Evolutionary conservation across 2,113 vertebrate genomes (phyloP).

Genomic region (Muntiacus muntjak): DNA sequence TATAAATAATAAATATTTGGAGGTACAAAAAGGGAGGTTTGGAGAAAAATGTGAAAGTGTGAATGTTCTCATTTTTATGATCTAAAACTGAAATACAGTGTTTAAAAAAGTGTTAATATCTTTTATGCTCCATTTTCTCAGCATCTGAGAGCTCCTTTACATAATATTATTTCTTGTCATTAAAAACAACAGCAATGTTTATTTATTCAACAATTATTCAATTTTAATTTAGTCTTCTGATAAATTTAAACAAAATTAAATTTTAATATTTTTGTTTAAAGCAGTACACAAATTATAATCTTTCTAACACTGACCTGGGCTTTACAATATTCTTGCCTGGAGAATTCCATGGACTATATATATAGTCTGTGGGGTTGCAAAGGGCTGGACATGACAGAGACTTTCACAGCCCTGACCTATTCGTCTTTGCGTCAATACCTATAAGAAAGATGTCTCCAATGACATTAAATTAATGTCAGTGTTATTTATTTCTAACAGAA

Average conservation of each 20-base stretch:
- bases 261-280: not conserved
- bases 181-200: not conserved
- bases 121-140: not conserved
- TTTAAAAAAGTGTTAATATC: not conserved
- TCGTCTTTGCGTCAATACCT: not conserved
- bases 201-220: not conserved
- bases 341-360: not conserved
- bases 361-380: not conserved
- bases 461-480: not conserved
- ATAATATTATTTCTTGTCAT: not conserved
- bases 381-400: not conserved
- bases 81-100: not conserved
- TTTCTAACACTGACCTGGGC: not conserved
- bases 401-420: not conserved
- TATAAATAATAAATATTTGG: not conserved
- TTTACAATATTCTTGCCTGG: not conserved
- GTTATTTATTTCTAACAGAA: not conserved
- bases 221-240: not conserved
- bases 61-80: not conserved
- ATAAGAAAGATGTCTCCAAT: not conserved
- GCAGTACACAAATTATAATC: not conserved
- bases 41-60: not conserved
- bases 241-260: not conserved
- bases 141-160: not conserved
- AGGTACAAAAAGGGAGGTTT: not conserved